Conservation (phyloP, 2,888 invertebrate species). For the Cephalotes varians region DNA sequence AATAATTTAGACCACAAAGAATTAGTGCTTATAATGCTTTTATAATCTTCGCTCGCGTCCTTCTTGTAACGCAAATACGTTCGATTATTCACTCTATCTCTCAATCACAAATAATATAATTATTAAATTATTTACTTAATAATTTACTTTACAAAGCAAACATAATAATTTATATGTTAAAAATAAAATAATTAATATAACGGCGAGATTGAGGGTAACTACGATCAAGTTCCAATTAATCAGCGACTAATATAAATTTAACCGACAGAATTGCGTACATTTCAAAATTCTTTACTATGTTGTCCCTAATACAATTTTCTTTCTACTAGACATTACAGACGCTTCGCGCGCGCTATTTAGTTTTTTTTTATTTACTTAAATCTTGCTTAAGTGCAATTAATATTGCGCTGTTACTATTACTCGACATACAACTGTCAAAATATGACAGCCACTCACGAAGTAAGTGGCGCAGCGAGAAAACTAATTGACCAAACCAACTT, state of each 20-base stretch:
- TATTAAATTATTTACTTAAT: background rate
- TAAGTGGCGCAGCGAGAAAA: too few relatives aligned
- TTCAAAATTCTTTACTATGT: background rate
- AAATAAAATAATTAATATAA: background rate
- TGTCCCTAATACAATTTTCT: background rate
- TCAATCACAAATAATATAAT: background rate
- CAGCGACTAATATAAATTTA: background rate
- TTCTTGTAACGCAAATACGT: background rate
- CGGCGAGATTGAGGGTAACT: background rate
- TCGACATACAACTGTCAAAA: too few relatives aligned
- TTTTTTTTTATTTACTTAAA: too few relatives aligned
- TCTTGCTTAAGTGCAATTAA: too few relatives aligned
- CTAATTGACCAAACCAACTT: too few relatives aligned
- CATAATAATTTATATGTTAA: background rate
- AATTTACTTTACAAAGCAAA: background rate
- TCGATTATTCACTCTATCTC: background rate
- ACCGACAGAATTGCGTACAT: background rate
- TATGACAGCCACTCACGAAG: too few relatives aligned
- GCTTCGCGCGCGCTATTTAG: too few relatives aligned
- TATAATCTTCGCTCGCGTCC: background rate
- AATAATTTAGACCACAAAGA: background rate
- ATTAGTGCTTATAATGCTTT: background rate
- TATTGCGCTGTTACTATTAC: too few relatives aligned
- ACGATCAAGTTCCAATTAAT: background rate
- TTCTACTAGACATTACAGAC: too few relatives aligned